A percentile compares a stretch with the other conserved stretches of the same genome.
Evolutionary conservation across 1,140 invertebrate genomes (phyloP).

Genomic region (Cotesia chilonis): DNA sequence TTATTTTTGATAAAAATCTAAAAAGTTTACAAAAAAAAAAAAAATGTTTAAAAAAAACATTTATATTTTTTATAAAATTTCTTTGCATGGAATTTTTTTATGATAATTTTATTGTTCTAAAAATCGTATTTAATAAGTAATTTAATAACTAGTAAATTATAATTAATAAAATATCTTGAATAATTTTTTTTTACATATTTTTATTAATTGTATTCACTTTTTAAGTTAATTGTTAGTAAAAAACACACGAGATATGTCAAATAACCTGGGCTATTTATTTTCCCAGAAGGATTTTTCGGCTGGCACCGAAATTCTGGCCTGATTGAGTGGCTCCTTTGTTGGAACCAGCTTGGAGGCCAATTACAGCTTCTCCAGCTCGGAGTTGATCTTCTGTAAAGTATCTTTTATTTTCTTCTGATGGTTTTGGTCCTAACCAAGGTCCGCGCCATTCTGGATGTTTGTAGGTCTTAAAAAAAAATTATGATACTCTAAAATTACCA

Average conservation of each 20-base stretch:
- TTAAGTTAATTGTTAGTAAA: not conserved
- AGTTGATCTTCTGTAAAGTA: constrained; percentile 93
- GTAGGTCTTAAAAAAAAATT: constrained; percentile 73
- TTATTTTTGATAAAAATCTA: too few relatives aligned
- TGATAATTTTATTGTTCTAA: too few relatives aligned
- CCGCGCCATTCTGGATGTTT: constrained; percentile 90
- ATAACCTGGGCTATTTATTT: constrained; percentile 69
- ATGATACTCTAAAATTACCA: too few relatives aligned
- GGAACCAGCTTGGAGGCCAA: constrained; percentile 94
- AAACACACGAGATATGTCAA: not conserved
- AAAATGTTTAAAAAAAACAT: too few relatives aligned
- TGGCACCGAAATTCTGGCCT: constrained; percentile 92
- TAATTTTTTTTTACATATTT: not conserved
- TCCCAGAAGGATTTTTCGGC: constrained; percentile 86
- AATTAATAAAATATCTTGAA: too few relatives aligned
- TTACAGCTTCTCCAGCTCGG: constrained; percentile 86
- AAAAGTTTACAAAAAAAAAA: too few relatives aligned
- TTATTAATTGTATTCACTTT: not conserved
- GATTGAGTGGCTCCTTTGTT: constrained; percentile 95
- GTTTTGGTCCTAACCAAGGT: constrained; percentile 88
- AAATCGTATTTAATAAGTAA: too few relatives aligned
- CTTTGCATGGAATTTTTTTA: too few relatives aligned
- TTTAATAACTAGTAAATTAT: not conserved
- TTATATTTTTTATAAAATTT: too few relatives aligned
- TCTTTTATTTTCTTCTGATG: constrained; percentile 89